Percentiles rank a stretch among this genome's conserved stretches.
These are phyloP conservation scores for Cebidichthys violaceus DNA, from an alignment of 2,113 vertebrate species.

Conservation along the genomic window DNA sequence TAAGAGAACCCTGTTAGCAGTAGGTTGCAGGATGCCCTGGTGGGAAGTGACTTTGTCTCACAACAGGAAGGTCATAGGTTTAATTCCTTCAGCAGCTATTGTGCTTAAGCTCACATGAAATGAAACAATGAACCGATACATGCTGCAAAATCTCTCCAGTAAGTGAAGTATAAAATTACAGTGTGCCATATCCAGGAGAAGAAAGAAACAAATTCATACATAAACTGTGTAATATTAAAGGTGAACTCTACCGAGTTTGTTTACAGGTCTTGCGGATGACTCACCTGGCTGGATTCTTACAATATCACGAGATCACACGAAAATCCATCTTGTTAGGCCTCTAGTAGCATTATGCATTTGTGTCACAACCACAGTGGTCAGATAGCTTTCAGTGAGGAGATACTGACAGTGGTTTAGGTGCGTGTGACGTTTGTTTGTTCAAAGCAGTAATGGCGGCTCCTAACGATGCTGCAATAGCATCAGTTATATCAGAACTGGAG, in stretches of 20 bases:
- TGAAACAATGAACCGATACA: constrained; percentile 65
- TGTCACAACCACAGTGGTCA: no score
- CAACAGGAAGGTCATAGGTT: constrained; percentile 75
- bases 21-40: constrained; percentile 53
- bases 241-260: background rate
- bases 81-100: constrained; percentile 70
- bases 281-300: background rate
- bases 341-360: no score
- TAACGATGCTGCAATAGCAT: no score
- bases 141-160: constrained; percentile 27
- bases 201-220: constrained; percentile 9
- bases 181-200: background rate
- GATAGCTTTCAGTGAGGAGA: no score
- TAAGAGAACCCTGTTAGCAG: constrained; percentile 26
- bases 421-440: no score
- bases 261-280: background rate
- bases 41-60: constrained; percentile 73
- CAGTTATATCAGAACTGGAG: no score
- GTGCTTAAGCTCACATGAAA: constrained; percentile 66
- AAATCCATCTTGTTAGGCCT: no score
- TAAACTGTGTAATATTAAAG: background rate
- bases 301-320: no score
- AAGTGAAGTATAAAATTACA: constrained; percentile 44
- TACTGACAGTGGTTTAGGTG: no score
- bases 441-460: no score